Conservation (phyloP, 2,113 vertebrate species). For the Daphoenositta chrysoptera region DNA sequence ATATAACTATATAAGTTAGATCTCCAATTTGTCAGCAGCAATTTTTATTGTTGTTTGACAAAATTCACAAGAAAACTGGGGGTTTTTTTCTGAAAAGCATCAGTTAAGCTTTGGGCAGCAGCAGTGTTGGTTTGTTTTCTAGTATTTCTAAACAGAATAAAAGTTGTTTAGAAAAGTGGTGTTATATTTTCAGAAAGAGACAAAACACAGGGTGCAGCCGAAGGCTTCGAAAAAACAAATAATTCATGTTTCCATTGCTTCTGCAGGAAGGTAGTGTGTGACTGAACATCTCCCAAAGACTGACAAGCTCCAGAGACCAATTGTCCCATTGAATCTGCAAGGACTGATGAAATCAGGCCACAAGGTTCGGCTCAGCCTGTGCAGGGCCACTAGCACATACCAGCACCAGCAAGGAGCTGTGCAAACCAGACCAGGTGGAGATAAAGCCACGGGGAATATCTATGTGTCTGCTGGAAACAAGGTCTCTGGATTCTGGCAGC, state of each 20-base stretch:
- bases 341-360: not conserved
- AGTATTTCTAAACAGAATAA: not conserved
- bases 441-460: not conserved
- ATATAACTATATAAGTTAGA: not conserved
- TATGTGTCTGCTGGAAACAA: not conserved
- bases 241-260: not conserved
- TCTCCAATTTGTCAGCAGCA: not conserved
- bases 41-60: not conserved
- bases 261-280: not conserved
- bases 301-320: not conserved
- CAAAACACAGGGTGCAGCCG: not conserved
- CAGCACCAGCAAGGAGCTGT: not conserved
- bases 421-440: fast-evolving
- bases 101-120: not conserved
- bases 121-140: not conserved
- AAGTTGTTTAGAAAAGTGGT: not conserved
- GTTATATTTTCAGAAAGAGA: not conserved
- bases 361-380: not conserved
- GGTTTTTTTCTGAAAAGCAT: not conserved
- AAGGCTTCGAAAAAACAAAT: not conserved
- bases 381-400: not conserved
- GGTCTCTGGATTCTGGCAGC: not conserved
- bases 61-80: not conserved
- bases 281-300: not conserved
- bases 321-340: not conserved